These are phyloP conservation scores for Equus quagga DNA, from an alignment of 2,113 vertebrate genomes.

Conservation along the genomic window DNA sequence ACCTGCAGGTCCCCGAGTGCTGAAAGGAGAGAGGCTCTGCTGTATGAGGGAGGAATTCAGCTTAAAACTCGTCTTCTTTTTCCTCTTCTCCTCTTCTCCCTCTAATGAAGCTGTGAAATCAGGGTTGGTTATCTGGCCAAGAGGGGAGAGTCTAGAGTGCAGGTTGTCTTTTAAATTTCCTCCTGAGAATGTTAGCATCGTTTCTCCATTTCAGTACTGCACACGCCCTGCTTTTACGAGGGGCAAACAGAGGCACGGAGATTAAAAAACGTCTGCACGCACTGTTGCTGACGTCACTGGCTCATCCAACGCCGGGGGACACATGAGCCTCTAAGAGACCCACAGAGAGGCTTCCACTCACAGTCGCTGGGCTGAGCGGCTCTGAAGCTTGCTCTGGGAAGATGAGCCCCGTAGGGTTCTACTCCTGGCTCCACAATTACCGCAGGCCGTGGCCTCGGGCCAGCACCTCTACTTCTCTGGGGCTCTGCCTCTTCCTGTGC, in stretches of 20 bases:
- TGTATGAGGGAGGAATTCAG: neutral
- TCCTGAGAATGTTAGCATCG: neutral
- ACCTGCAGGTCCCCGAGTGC: slow-evolving; percentile 6
- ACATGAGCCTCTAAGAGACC: neutral
- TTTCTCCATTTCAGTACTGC: neutral
- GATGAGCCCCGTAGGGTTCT: neutral
- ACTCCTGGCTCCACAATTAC: neutral
- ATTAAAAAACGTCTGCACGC: neutral
- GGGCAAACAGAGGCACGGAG: neutral
- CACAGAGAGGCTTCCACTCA: neutral
- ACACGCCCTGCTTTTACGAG: neutral
- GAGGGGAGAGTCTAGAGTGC: neutral
- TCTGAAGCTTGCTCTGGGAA: neutral
- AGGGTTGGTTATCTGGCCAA: neutral
- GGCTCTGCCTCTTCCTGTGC: neutral
- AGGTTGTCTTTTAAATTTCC: neutral
- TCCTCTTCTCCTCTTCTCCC: neutral
- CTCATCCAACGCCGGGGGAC: neutral
- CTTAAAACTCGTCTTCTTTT: neutral
- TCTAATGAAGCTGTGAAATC: slow-evolving; percentile 45
- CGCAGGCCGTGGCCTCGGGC: neutral
- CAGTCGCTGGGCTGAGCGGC: neutral
- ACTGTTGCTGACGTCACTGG: neutral
- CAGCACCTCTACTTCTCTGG: neutral
- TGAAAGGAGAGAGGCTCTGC: neutral